Conservation (phyloP, 2,888 invertebrate genomes). For the Apodemia duryi region DNA sequence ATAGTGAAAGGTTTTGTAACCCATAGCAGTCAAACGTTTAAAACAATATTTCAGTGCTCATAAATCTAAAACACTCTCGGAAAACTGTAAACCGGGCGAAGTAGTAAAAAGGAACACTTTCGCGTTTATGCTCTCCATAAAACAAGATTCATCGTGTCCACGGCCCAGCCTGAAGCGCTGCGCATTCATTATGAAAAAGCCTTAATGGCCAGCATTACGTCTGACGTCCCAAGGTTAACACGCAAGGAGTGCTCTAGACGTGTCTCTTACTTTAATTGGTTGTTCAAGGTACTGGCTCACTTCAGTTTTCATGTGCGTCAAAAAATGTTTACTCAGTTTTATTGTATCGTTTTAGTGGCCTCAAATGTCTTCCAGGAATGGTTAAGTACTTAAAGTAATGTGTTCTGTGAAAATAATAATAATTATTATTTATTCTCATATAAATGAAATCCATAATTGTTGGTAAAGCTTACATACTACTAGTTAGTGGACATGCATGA, state of each 20-base stretch:
- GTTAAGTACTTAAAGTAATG: too few relatives aligned
- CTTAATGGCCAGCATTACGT: constrained; percentile 32
- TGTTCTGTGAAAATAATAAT: too few relatives aligned
- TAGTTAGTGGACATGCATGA: too few relatives aligned
- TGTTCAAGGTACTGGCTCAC: not conserved
- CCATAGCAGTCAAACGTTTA: not conserved
- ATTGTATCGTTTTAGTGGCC: too few relatives aligned
- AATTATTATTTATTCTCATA: too few relatives aligned
- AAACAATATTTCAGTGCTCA: constrained; percentile 11
- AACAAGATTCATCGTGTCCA: constrained; percentile 25
- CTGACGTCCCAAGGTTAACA: constrained; percentile 28
- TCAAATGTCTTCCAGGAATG: too few relatives aligned
- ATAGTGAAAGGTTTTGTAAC: too few relatives aligned
- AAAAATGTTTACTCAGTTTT: not conserved
- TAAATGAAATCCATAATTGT: too few relatives aligned
- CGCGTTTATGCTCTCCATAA: constrained; percentile 24
- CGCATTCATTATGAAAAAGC: constrained; percentile 33
- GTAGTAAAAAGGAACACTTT: constrained; percentile 16
- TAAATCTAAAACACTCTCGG: constrained; percentile 9
- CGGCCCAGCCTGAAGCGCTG: constrained; percentile 20
- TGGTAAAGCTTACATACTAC: too few relatives aligned
- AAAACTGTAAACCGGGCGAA: constrained; percentile 6
- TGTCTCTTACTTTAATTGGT: constrained; percentile 11
- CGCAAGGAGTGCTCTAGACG: constrained; percentile 23
- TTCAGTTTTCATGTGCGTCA: not conserved